phyloP scores from a whole-genome alignment of 2,888 invertebrate species.

The Drosophila recens region DNA sequence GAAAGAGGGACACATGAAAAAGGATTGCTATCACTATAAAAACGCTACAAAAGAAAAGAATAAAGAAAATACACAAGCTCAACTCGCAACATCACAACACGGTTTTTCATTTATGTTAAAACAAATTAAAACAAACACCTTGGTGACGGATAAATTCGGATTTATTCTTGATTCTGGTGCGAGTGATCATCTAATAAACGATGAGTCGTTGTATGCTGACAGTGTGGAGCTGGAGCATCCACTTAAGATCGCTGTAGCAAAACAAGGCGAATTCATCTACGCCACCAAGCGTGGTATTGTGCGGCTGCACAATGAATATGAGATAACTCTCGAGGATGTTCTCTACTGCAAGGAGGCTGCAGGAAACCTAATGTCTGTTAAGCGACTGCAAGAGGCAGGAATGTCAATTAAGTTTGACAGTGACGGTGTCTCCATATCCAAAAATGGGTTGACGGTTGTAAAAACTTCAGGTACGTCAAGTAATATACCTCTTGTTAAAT shows the following conservation, averaged over 20 bases:
- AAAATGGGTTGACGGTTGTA: not conserved
- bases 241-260: slow-evolving; percentile 3
- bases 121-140: not conserved
- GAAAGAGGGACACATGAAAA: not conserved
- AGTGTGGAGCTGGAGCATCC: slow-evolving; percentile 1
- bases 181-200: slow-evolving; percentile 12
- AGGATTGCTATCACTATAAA: too few relatives aligned
- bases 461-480: not conserved
- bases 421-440: not conserved
- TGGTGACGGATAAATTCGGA: not conserved
- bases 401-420: not conserved
- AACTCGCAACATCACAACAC: not conserved
- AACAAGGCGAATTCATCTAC: slow-evolving; percentile 7
- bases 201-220: not conserved
- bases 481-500: not conserved
- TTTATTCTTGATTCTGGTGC: slow-evolving; percentile 8
- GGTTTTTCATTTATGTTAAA: not conserved
- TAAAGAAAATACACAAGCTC: not conserved
- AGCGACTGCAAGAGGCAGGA: not conserved
- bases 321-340: not conserved
- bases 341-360: not conserved
- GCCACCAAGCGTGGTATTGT: slow-evolving; percentile 1
- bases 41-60: too few relatives aligned
- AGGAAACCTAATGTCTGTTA: not conserved
- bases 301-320: not conserved